Evolutionary conservation across 2,797 vertebrate genomes (phyloP).

Genomic region (Sternarchorhynchus goeldii): DNA sequence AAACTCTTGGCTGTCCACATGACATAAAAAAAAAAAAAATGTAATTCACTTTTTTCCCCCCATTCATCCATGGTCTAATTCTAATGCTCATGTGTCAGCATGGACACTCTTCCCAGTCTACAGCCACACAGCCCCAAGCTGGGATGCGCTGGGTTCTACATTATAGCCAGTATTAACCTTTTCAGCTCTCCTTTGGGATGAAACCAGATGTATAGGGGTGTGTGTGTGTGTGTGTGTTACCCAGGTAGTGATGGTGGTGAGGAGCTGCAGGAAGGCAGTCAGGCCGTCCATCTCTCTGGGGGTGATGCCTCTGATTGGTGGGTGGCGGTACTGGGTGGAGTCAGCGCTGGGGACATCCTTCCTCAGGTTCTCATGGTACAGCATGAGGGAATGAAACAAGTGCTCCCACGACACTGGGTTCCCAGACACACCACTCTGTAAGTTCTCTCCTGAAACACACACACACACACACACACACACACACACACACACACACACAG

Average conservation of each 20-base stretch:
- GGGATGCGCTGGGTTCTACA: too few species aligned
- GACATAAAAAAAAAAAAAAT: too few species aligned
- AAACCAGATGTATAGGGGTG: not conserved
- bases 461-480: not conserved
- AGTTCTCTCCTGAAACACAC: constrained; percentile 83
- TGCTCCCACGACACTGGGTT: constrained; percentile 98
- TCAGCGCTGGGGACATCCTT: constrained; percentile 91
- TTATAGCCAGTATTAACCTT: too few species aligned
- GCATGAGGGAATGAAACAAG: constrained; percentile 96
- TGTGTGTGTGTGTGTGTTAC: constrained; percentile 66
- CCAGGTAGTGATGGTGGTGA: constrained; percentile 91
- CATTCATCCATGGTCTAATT: too few species aligned
- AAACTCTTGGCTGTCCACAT: too few species aligned
- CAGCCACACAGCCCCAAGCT: too few species aligned
- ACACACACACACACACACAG: not conserved
- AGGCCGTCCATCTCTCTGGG: constrained; percentile 95
- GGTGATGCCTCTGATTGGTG: constrained; percentile 92
- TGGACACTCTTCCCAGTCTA: too few species aligned
- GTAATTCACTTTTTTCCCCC: too few species aligned
- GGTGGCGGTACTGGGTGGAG: constrained; percentile 88
- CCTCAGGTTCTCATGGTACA: constrained; percentile 95
- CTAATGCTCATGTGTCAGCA: too few species aligned
- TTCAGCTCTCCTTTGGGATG: too few species aligned
- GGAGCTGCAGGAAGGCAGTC: constrained; percentile 89
- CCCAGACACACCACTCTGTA: constrained; percentile 86